phyloP scores from a whole-genome alignment of 2,797 vertebrate species.

The Morelia viridis region DNA sequence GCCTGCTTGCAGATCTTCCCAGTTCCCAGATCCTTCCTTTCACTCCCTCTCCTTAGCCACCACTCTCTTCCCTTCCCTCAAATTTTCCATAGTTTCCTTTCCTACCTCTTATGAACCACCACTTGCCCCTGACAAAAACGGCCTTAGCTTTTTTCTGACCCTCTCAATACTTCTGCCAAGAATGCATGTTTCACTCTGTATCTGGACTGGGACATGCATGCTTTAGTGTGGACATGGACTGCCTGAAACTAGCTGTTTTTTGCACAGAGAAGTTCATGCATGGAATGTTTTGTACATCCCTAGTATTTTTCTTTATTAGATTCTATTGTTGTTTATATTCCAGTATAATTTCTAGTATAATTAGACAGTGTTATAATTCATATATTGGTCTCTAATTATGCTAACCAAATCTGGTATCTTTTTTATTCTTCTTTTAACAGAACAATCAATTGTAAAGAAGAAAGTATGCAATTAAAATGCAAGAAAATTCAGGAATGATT shows the following conservation, averaged over 20 bases:
- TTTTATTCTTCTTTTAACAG: constrained; percentile 69
- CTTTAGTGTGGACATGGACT: too few relatives aligned
- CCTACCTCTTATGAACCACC: not conserved
- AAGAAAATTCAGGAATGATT: constrained; percentile 64
- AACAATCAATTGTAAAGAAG: constrained; percentile 70
- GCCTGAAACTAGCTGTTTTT: too few relatives aligned
- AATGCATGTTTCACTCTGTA: not conserved
- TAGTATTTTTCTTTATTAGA: not conserved
- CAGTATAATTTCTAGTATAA: too few relatives aligned
- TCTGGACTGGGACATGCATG: not conserved
- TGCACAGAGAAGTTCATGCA: too few relatives aligned
- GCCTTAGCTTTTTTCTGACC: not conserved
- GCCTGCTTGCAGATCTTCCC: not conserved
- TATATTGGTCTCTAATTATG: constrained; percentile 69
- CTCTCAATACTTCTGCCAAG: not conserved
- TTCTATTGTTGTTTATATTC: not conserved
- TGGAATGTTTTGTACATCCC: too few relatives aligned
- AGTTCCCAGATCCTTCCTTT: not conserved
- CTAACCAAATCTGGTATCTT: constrained; percentile 51
- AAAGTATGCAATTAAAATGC: constrained; percentile 69
- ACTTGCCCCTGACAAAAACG: not conserved
- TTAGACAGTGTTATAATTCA: too few relatives aligned
- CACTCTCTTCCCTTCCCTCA: not conserved
- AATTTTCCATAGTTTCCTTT: not conserved
- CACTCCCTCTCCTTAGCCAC: not conserved